A percentile compares a stretch with the other conserved stretches of the same genome.
phyloP scores from a whole-genome alignment of 2,113 vertebrate species.

The Regulus satrapa region DNA sequence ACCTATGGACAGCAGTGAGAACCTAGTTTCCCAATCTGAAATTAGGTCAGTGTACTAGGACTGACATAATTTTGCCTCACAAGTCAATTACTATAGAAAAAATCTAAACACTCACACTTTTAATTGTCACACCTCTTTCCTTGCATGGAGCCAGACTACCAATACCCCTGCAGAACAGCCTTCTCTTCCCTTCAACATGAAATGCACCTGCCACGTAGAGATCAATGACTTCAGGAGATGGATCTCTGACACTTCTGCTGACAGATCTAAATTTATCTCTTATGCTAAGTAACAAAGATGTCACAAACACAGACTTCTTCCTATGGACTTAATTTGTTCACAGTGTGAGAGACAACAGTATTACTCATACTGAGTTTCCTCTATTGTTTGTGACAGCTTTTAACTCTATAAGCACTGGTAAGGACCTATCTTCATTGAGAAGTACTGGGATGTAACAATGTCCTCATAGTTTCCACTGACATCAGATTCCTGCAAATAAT shows the following conservation, averaged over 20 bases:
- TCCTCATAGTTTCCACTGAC: not conserved
- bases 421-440: not conserved
- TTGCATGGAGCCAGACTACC: not conserved
- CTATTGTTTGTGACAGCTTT: not conserved
- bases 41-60: not conserved
- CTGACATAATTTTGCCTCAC: not conserved
- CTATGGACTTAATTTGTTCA: not conserved
- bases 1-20: not conserved
- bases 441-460: not conserved
- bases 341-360: not conserved
- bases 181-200: not conserved
- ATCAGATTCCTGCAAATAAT: not conserved
- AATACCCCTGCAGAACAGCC: not conserved
- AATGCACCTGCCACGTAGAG: not conserved
- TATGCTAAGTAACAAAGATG: not conserved
- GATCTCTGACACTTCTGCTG: not conserved
- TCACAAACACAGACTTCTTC: not conserved
- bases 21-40: not conserved
- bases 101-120: not conserved
- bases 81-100: not conserved
- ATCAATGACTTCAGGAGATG: not conserved
- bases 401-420: not conserved
- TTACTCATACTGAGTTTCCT: not conserved
- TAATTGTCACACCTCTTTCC: not conserved
- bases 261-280: not conserved